Percentiles rank a stretch among this genome's conserved stretches.
phyloP scores from a whole-genome alignment of 2,797 vertebrate genomes.

The Oceanodroma leucorhoa region DNA sequence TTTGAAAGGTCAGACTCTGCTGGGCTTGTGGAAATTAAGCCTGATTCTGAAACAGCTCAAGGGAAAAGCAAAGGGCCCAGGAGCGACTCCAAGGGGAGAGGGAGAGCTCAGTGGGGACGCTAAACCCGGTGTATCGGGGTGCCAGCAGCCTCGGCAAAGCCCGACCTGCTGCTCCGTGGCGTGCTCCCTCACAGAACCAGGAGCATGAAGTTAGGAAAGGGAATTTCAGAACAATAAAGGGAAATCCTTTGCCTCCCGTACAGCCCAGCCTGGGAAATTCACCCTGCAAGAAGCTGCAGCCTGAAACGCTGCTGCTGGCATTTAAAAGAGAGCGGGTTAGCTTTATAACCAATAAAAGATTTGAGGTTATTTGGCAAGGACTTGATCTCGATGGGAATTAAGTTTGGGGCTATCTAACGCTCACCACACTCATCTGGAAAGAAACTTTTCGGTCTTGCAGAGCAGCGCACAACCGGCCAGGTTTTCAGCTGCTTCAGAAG shows the following conservation, averaged over 20 bases:
- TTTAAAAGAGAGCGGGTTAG: neutral
- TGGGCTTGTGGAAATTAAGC: neutral
- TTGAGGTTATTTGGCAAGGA: neutral
- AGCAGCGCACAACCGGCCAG: neutral
- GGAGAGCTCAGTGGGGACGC: neutral
- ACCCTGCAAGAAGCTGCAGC: neutral
- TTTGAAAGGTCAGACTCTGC: neutral
- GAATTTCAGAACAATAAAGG: constrained; percentile 64
- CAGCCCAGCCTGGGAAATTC: constrained; percentile 31
- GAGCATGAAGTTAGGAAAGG: neutral
- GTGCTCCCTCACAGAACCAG: neutral
- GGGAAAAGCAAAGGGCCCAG: neutral
- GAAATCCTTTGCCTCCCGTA: constrained; percentile 49
- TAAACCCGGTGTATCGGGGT: rapidly evolving
- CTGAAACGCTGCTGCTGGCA: neutral
- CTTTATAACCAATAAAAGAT: neutral
- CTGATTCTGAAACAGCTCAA: neutral
- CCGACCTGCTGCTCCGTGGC: neutral
- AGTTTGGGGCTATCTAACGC: neutral
- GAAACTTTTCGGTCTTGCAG: neutral
- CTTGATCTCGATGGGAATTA: neutral
- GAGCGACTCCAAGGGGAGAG: rapidly evolving
- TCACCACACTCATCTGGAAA: neutral
- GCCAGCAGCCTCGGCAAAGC: neutral
- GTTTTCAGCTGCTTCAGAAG: neutral